These are phyloP conservation scores for Felis chaus DNA, from an alignment of 2,113 vertebrate genomes.

Conservation along the genomic window DNA sequence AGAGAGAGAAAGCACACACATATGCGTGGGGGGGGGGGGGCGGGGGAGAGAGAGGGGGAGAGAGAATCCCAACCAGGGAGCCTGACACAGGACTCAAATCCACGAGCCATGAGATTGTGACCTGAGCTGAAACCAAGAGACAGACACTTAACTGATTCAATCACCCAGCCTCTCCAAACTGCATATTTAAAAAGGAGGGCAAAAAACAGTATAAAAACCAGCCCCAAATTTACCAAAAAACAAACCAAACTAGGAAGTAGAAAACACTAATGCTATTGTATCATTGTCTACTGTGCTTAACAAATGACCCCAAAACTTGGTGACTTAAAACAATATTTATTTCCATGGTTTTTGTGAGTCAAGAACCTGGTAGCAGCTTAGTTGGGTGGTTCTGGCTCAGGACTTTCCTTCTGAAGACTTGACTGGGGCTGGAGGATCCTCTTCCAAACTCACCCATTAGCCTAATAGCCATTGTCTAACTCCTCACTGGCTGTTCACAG, in stretches of 20 bases:
- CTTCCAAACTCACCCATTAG: background rate
- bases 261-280: background rate
- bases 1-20: too few relatives aligned
- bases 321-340: background rate
- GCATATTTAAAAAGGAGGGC: background rate
- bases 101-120: too few relatives aligned
- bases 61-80: too few relatives aligned
- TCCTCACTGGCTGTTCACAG: background rate
- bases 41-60: too few relatives aligned
- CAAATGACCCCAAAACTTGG: background rate
- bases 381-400: background rate
- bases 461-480: background rate
- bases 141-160: too few relatives aligned
- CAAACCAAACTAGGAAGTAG: slow-evolving; percentile 3
- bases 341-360: background rate
- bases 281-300: background rate
- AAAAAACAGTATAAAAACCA: background rate
- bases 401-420: background rate
- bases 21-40: rapidly evolving
- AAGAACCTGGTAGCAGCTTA: background rate
- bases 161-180: background rate
- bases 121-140: too few relatives aligned
- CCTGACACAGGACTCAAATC: too few relatives aligned
- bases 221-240: background rate
- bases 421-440: background rate